Base-by-base conservation (phyloP, 2,888 invertebrate genomes). In the Trissolcus japonicus region DNA sequence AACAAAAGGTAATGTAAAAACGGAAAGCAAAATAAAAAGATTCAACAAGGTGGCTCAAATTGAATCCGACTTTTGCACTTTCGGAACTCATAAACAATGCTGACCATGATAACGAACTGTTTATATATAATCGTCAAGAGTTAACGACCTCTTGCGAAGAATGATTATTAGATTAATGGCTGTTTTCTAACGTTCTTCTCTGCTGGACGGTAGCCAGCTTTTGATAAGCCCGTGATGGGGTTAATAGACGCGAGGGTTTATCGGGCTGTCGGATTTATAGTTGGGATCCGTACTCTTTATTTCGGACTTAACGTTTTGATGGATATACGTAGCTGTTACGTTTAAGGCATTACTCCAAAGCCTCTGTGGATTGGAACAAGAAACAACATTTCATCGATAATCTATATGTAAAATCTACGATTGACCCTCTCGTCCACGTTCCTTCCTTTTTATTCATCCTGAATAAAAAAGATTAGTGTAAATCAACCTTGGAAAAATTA, bases 161-260 rank as follows among this genome's bases (percentile, higher is more conserved):
- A 66, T 56, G 66, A 66, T 66, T 61, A 61, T 66, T 73, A 66
- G 73, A 73, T 72, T 65, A 72, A 73, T 66, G 55, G 60, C n/a
- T 46, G 57, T 60, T 55, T 72, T 72, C 54, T 53, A 73, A 54
- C 72, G 35, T 48, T 54, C 54, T 59, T 13, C 17, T 40, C 17
- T 48, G n/a, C 60, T 73, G 72, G 72, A 73, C 41, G 17, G 19
- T 60, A 41, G 65, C 72, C 72, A 73, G 65, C 59, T 73, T 72
- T 73, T 73, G 72, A 73, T 60, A 73, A 73, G 65, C 60, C 14
- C 60, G 46, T 40, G 65, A 73, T 66, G 65, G 60, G 55, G 72
- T 73, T 73, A 73, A 65, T 73, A 66, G 72, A 65, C 72, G 65
- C 55, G 14, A 14, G 55, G 57, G 63, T 71, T 63, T 71, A 14